Evolutionary conservation across 2,888 invertebrate genomes (phyloP).

Genomic region (Drosophila eohydei): DNA sequence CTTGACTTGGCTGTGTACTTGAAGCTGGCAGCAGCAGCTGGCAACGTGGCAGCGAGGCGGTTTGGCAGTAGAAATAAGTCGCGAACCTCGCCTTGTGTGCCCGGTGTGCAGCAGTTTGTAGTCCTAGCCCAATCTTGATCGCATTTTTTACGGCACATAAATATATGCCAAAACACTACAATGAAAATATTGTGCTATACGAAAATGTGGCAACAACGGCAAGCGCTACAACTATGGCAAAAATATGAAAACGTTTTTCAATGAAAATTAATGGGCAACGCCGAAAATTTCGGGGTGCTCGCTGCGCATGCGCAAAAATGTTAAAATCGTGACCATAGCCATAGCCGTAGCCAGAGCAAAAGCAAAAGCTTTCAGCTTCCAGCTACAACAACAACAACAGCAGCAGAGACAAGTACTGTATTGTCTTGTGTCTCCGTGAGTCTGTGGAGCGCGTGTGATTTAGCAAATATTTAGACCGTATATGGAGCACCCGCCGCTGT

Average conservation of each 20-base stretch:
- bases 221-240: slow-evolving; percentile 65
- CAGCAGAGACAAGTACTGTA: slow-evolving; percentile 36
- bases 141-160: slow-evolving; percentile 81
- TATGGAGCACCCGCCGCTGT: slow-evolving; percentile 72
- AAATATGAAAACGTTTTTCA: slow-evolving; percentile 81
- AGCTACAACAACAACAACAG: slow-evolving; percentile 26
- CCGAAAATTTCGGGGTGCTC: slow-evolving; percentile 79
- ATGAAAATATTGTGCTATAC: slow-evolving; percentile 78
- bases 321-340: slow-evolving; percentile 83
- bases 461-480: slow-evolving; percentile 80
- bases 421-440: slow-evolving; percentile 59
- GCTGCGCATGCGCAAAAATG: slow-evolving; percentile 84
- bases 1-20: background rate
- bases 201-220: slow-evolving; percentile 67
- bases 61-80: slow-evolving; percentile 42
- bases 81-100: slow-evolving; percentile 63
- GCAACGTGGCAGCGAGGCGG: background rate
- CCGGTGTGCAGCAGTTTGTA: slow-evolving; percentile 61
- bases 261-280: slow-evolving; percentile 81
- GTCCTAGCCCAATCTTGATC: slow-evolving; percentile 77
- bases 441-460: slow-evolving; percentile 75
- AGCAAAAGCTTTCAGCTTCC: slow-evolving; percentile 35
- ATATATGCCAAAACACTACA: slow-evolving; percentile 81
- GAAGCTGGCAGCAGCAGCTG: slow-evolving; percentile 20
- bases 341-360: background rate